Evolutionary conservation across 2,113 vertebrate genomes (phyloP).

Genomic region (Barbus barbus): DNA sequence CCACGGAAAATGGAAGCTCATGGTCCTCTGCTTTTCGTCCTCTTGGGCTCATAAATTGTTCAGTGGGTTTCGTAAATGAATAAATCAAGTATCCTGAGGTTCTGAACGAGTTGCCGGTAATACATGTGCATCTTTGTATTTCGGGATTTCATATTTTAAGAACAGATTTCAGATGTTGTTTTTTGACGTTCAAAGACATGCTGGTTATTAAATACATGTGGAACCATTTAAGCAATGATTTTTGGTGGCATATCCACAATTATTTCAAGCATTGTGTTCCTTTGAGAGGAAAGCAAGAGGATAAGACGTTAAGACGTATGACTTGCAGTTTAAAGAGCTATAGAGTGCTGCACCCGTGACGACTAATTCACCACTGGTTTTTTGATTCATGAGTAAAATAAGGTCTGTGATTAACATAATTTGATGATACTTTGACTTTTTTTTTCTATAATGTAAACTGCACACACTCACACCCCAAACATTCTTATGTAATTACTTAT

Average conservation of each 20-base stretch:
- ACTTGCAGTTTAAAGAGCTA: neutral
- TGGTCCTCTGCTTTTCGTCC: neutral
- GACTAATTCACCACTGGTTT: neutral
- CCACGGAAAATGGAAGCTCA: neutral
- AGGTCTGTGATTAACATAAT: neutral
- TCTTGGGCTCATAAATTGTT: conserved; percentile 26
- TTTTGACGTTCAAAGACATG: neutral
- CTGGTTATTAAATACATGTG: conserved; percentile 10
- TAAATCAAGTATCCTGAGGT: conserved; percentile 14
- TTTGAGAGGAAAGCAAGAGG: neutral
- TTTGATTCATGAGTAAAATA: neutral
- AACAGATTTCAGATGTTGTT: conserved; percentile 9
- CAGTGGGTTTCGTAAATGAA: conserved; percentile 4
- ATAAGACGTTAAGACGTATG: neutral
- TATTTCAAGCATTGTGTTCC: neutral
- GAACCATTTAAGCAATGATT: neutral
- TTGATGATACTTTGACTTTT: neutral
- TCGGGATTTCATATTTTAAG: neutral
- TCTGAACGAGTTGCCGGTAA: neutral
- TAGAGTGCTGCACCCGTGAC: neutral
- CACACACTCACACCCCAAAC: too few relatives aligned
- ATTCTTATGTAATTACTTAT: too few relatives aligned
- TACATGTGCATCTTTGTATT: neutral
- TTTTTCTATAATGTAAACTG: too few relatives aligned
- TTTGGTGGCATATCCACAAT: conserved; percentile 7